Conservation (phyloP, 2,113 vertebrate genomes). For the Stomatorhinus ivindoensis region DNA sequence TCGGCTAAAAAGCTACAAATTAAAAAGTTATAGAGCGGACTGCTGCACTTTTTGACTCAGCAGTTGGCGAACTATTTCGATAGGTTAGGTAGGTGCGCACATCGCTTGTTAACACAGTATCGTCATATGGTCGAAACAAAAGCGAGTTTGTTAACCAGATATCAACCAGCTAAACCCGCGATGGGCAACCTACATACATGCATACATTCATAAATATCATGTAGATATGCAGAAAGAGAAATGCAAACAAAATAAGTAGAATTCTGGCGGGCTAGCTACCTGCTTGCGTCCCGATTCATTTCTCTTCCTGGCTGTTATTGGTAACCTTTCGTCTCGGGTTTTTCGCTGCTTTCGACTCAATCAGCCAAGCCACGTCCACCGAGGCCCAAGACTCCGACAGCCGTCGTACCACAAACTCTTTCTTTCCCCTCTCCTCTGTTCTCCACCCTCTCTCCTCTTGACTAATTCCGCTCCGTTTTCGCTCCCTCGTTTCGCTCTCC, state of each 20-base stretch:
- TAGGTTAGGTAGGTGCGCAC: not conserved
- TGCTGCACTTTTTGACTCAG: not conserved
- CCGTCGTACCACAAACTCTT: conserved; percentile 33
- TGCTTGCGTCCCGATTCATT: conserved; percentile 53
- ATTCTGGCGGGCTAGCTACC: conserved; percentile 39
- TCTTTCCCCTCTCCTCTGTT: conserved; percentile 30
- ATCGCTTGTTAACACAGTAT: conserved; percentile 13
- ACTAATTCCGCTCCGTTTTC: conserved; percentile 38
- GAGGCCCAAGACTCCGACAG: conserved; percentile 50
- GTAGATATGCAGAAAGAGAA: not conserved
- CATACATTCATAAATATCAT: not conserved
- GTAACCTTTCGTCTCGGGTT: conserved; percentile 35
- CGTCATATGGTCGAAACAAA: conserved; percentile 33
- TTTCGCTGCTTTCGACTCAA: conserved; percentile 41
- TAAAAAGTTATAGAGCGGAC: not conserved
- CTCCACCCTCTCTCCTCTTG: conserved; percentile 45
- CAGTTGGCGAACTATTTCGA: conserved; percentile 10
- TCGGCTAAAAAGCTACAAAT: not conserved
- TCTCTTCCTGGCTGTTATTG: conserved; percentile 18
- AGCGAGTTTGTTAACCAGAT: conserved; percentile 9
- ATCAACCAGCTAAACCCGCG: conserved; percentile 20
- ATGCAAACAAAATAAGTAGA: conserved; percentile 14
- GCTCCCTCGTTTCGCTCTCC: conserved; percentile 35
- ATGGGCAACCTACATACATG: conserved; percentile 21
- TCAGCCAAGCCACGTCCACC: conserved; percentile 69